Conservation (phyloP, 2,888 invertebrate genomes). For the Tetramorium bicarinatum region DNA sequence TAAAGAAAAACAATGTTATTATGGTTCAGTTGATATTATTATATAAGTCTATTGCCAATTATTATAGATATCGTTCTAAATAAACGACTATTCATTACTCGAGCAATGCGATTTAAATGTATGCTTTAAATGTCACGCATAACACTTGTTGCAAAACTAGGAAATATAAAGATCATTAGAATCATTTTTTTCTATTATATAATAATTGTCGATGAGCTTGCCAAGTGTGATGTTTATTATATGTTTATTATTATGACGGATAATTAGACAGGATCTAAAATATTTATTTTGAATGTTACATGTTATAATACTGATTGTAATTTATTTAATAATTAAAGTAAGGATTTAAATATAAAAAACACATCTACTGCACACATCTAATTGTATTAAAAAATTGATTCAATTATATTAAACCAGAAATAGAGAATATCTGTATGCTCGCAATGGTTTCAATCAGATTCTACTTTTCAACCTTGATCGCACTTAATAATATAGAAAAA, state of each 20-base stretch:
- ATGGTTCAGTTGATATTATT: constrained; percentile 20
- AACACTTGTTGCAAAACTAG: constrained; percentile 25
- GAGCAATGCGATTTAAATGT: constrained; percentile 9
- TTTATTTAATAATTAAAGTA: not conserved
- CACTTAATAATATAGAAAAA: not conserved
- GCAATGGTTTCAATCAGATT: not conserved
- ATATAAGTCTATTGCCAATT: not conserved
- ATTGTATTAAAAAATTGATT: not conserved
- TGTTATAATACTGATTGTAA: not conserved
- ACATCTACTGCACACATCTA: not conserved
- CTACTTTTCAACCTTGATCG: not conserved
- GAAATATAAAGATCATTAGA: not conserved
- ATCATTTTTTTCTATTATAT: constrained; percentile 9
- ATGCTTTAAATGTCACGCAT: not conserved
- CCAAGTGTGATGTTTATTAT: not conserved
- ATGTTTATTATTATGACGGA: not conserved
- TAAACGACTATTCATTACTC: constrained; percentile 3
- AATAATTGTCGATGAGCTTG: not conserved
- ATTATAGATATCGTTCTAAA: not conserved
- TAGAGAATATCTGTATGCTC: not conserved
- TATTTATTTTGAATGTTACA: not conserved
- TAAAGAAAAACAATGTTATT: not conserved
- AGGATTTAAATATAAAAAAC: not conserved
- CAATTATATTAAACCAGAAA: constrained; percentile 3
- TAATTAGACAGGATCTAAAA: not conserved